Conservation (phyloP, 1,140 invertebrate species). For the Drosophila guanche region DNA sequence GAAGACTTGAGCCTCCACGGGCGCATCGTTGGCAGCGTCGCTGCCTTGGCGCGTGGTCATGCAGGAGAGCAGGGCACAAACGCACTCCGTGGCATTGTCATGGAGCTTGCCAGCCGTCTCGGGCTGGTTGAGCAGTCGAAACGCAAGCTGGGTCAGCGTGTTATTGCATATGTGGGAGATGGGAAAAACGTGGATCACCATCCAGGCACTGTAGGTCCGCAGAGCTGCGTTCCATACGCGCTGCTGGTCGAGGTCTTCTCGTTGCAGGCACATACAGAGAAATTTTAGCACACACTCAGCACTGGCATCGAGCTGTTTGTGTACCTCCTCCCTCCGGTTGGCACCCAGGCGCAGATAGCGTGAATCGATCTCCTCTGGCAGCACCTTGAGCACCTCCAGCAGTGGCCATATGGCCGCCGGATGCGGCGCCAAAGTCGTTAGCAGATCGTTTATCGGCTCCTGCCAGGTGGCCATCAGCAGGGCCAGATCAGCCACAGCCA, state of each 20-base stretch:
- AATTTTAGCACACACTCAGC: constrained; percentile 89
- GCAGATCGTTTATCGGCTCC: constrained; percentile 92
- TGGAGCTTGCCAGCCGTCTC: constrained; percentile 89
- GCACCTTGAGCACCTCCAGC: constrained; percentile 95
- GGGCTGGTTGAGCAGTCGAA: constrained; percentile 87
- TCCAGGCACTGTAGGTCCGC: constrained; percentile 92
- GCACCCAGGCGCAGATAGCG: constrained; percentile 93
- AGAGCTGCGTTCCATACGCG: constrained; percentile 86
- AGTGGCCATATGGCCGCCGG: constrained; percentile 89
- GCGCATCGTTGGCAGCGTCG: constrained; percentile 83
- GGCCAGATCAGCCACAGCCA: constrained; percentile 96
- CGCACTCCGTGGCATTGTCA: constrained; percentile 95
- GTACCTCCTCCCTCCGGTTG: constrained; percentile 93
- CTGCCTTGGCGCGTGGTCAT: constrained; percentile 88
- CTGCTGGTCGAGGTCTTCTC: constrained; percentile 84
- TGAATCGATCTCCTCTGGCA: constrained; percentile 98
- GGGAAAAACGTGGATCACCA: constrained; percentile 89
- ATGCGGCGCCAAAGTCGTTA: constrained; percentile 88
- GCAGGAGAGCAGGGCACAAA: constrained; percentile 92
- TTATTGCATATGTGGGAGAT: constrained; percentile 88
- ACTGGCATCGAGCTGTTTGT: constrained; percentile 89
- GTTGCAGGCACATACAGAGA: constrained; percentile 88
- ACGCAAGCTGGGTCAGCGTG: constrained; percentile 88
- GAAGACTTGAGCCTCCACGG: constrained; percentile 91
- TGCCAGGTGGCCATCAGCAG: constrained; percentile 98